Base-by-base conservation (phyloP, 2,888 invertebrate species). In the Chelonus formosanus region DNA sequence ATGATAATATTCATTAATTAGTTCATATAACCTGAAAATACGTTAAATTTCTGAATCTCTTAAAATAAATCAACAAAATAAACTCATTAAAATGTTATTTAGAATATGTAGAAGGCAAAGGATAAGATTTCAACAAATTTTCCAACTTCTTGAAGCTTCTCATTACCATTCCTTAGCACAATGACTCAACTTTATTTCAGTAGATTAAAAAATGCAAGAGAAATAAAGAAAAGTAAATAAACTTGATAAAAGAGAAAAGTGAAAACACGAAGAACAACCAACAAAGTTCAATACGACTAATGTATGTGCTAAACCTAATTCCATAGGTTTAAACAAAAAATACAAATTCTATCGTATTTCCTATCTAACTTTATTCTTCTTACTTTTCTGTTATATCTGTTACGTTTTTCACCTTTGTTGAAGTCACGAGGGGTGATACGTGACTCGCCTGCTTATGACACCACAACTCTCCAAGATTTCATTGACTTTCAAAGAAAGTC, bases 401-500 rank as follows among this genome's bases (percentile, higher is more conserved):
- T 20, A 10, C 36, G 48, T 43, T 36, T 62, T 52, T 62, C 35
- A 8, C 48, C 55, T 45, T 47, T 48, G 54, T 47, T 54, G 43
- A n/a, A 53, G 47, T 65, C 64, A 58, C 53, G 44, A 57, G 60
- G 52, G 60, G 34, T 31, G 61, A 60, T 65, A 61, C 56, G 65
- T 65, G 65, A 65, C 61, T 44, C 7, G 65, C 50, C 31, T 36
- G 48, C 55, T 59, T 36, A 45, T 47, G 54, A 55, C 45, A 45
- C 53, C 54, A 10, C 36, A 45, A 54, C 47, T 61, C 43, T 44
- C 48, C 36, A 20, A 56, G 56, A 47, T 55, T 60, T 36, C 56
- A 61, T 61, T 65, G 65, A 65, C 65, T 65, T 50, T 56, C 55
- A 56, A 56, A 65, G 61, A 53, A 45, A 50, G 50, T 48, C 8